Percentiles rank a stretch among this genome's conserved stretches.
Conservation (phyloP, 1,140 invertebrate genomes). For the Sitodiplosis mosellana region DNA sequence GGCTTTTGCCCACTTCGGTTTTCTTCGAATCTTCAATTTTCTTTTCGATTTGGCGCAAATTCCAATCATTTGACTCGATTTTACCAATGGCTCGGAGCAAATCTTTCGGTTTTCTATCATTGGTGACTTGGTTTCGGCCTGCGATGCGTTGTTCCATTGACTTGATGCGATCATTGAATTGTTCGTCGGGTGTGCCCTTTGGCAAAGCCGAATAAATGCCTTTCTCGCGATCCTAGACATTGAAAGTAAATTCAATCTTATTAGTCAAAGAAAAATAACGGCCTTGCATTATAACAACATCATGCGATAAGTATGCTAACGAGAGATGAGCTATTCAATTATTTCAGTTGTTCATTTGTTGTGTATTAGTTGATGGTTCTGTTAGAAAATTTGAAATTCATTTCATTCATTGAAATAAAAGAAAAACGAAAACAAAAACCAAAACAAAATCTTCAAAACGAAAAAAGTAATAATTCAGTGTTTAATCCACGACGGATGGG, state of each 20-base stretch:
- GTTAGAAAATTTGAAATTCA: too few relatives aligned
- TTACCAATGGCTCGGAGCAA: slow-evolving; percentile 72
- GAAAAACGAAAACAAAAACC: too few relatives aligned
- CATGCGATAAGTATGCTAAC: not conserved
- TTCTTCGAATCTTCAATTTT: slow-evolving; percentile 70
- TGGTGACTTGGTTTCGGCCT: slow-evolving; percentile 23
- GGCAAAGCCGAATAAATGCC: slow-evolving; percentile 35
- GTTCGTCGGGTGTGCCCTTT: slow-evolving; percentile 37
- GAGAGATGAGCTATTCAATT: not conserved
- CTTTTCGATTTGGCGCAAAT: slow-evolving; percentile 75
- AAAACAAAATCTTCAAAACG: not conserved
- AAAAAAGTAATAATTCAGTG: too few relatives aligned
- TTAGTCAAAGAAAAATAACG: not conserved
- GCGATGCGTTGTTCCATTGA: slow-evolving; percentile 42
- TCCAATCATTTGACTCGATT: slow-evolving; percentile 83
- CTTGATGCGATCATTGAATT: slow-evolving; percentile 51
- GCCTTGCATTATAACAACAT: not conserved
- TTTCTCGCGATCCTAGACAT: slow-evolving; percentile 43
- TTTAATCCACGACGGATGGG: too few relatives aligned
- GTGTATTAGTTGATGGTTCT: too few relatives aligned
- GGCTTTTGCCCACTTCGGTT: slow-evolving; percentile 39
- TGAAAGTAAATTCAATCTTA: not conserved
- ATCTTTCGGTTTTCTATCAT: slow-evolving; percentile 69
- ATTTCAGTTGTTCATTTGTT: too few relatives aligned
- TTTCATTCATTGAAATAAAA: too few relatives aligned